Percentiles rank a stretch among this genome's conserved stretches.
Conservation (phyloP, 2,113 vertebrate genomes). For the Hyperoodon ampullatus region DNA sequence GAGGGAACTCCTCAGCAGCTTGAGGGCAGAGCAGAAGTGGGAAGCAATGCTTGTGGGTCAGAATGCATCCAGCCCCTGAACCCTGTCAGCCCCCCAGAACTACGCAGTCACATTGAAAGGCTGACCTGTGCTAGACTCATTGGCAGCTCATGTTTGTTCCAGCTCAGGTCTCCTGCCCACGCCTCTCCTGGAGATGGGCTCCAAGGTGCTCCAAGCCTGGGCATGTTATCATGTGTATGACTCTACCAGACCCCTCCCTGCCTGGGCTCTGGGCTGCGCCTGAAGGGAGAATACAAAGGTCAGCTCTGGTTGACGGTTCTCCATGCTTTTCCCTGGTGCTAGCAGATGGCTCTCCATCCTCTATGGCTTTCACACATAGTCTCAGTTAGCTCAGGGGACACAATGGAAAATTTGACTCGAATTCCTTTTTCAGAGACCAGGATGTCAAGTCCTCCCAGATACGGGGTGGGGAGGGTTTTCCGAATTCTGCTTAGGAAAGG, state of each 20-base stretch:
- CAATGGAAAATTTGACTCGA: not conserved
- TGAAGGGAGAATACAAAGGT: not conserved
- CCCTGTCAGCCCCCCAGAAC: not conserved
- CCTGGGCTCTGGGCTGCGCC: not conserved
- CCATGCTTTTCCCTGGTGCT: not conserved
- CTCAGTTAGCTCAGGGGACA: not conserved
- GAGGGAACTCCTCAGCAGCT: not conserved
- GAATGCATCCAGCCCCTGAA: not conserved
- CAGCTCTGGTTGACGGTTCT: not conserved
- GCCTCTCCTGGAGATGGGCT: not conserved
- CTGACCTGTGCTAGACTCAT: not conserved
- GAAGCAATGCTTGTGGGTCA: not conserved
- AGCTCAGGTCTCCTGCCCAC: not conserved
- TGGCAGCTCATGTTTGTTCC: no score
- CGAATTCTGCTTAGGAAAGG: not conserved
- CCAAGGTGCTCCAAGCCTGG: not conserved
- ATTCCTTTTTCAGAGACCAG: not conserved
- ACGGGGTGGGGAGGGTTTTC: not conserved
- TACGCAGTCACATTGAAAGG: fast-evolving
- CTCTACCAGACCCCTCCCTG: not conserved
- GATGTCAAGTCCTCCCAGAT: not conserved
- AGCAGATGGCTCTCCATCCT: not conserved
- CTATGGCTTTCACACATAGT: not conserved
- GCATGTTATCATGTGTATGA: fast-evolving
- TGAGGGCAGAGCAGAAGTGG: not conserved